phyloP scores from a whole-genome alignment of 1,140 invertebrate species.

The Sesamia nonagrioides region DNA sequence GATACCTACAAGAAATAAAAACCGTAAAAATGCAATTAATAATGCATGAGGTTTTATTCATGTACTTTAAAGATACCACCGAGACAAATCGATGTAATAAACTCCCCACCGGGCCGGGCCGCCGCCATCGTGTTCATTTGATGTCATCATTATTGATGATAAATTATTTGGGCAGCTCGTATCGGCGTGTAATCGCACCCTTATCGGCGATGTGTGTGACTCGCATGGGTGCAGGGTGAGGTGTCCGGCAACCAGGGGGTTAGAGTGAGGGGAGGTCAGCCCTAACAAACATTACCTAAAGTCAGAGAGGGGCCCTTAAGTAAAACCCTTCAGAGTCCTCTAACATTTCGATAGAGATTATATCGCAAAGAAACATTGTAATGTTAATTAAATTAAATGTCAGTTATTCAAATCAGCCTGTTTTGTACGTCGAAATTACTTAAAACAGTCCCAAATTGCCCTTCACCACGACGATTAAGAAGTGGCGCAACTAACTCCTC shows the following conservation, averaged over 20 bases:
- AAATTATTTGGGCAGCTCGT: constrained; percentile 14
- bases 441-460: too few relatives aligned
- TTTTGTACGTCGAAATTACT: too few relatives aligned
- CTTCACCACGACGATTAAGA: too few relatives aligned
- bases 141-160: constrained; percentile 11
- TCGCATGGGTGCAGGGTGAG: neutral
- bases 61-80: neutral
- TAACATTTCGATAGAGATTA: neutral
- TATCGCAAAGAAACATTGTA: too few relatives aligned
- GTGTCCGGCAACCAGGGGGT: neutral
- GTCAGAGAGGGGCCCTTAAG: neutral
- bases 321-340: neutral
- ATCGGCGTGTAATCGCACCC: neutral
- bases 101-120: neutral
- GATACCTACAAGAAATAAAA: neutral
- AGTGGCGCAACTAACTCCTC: too few relatives aligned
- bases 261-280: neutral
- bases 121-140: neutral
- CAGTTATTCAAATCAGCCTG: too few relatives aligned
- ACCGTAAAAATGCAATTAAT: neutral
- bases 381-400: too few relatives aligned
- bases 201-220: neutral
- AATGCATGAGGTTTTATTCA: neutral
- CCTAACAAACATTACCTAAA: neutral
- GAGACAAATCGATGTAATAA: neutral